Conservation (phyloP, 2,888 invertebrate species). For the Ditula angustiorana region DNA sequence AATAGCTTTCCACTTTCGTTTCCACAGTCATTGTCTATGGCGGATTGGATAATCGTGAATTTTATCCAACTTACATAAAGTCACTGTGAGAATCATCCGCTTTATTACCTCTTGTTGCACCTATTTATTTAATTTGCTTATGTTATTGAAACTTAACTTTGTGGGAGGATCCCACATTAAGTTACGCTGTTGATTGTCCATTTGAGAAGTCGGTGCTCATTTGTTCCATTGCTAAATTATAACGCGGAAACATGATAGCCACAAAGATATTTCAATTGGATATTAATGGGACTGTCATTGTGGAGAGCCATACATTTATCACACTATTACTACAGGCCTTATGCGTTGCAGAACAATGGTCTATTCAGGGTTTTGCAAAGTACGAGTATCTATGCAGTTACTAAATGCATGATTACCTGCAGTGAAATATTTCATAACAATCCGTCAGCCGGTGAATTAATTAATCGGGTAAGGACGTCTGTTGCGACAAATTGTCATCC, state of each 20-base stretch:
- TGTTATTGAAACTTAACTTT: conserved; percentile 71
- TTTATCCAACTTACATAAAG: conserved; percentile 76
- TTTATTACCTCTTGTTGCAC: conserved; percentile 72
- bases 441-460: conserved; percentile 40
- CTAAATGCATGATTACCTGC: conserved; percentile 41
- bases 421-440: conserved; percentile 55
- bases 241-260: conserved; percentile 59
- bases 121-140: conserved; percentile 60
- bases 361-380: conserved; percentile 74
- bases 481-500: conserved; percentile 37
- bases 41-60: conserved; percentile 78
- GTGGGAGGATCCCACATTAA: conserved; percentile 66
- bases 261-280: conserved; percentile 58
- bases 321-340: conserved; percentile 66
- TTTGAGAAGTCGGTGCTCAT: conserved; percentile 8
- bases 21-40: conserved; percentile 80
- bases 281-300: conserved; percentile 67
- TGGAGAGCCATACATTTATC: conserved; percentile 69
- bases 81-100: conserved; percentile 69
- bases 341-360: conserved; percentile 73
- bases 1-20: conserved; percentile 82
- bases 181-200: conserved; percentile 24
- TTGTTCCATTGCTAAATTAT: conserved; percentile 42
- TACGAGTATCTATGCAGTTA: conserved; percentile 61
- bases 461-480: conserved; percentile 42